Percentiles rank a stretch among this genome's conserved stretches.
phyloP scores from a whole-genome alignment of 2,888 invertebrate species.

The Rhorus exstirpatorius region DNA sequence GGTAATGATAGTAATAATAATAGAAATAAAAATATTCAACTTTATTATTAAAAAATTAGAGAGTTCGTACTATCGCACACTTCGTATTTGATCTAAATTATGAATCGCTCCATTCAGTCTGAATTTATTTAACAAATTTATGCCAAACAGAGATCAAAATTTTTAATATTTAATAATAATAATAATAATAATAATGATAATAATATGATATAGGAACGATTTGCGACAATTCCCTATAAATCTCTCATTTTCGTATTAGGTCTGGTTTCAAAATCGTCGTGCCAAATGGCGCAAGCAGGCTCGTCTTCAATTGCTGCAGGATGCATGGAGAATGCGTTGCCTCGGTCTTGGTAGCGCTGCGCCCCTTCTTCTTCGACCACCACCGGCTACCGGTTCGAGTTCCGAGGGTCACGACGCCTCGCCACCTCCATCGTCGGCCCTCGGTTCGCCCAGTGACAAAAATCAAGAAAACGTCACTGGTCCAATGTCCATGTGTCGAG shows the following conservation, averaged over 20 bases:
- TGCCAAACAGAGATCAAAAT: no score
- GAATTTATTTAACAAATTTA: no score
- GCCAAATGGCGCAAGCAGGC: conserved; percentile 97
- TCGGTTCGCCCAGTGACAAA: conserved; percentile 72
- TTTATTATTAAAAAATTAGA: no score
- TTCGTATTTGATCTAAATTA: no score
- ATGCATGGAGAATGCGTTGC: conserved; percentile 96
- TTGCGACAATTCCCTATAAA: no score
- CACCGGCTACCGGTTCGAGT: conserved; percentile 77
- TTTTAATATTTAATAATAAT: no score
- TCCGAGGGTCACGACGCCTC: conserved; percentile 78
- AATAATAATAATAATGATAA: no score
- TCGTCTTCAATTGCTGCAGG: conserved; percentile 93
- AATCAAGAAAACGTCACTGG: conserved; percentile 70
- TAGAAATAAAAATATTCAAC: background rate
- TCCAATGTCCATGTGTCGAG: conserved; percentile 78
- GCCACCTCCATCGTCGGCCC: conserved; percentile 73
- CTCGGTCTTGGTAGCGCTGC: conserved; percentile 88
- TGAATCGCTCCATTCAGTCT: no score
- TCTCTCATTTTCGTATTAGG: conserved; percentile 86
- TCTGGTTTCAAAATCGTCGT: conserved; percentile 96
- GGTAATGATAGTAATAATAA: conserved; percentile 86
- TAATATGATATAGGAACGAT: no score
- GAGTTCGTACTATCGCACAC: no score
- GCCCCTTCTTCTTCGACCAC: conserved; percentile 83